Conservation (phyloP, 1,140 invertebrate genomes). For the Platyscapa corneri region DNA sequence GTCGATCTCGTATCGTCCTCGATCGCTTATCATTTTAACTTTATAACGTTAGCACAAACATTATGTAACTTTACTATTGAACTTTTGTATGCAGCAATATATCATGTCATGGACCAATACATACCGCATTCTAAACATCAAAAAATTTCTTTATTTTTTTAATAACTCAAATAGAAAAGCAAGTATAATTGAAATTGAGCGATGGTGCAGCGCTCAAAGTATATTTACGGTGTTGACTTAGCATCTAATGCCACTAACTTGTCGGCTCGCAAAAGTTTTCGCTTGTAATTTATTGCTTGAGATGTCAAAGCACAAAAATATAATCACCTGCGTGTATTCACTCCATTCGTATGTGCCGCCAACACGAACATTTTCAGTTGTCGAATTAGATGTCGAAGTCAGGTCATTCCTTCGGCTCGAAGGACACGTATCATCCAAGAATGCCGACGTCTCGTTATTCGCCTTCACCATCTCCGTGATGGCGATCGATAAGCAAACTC, state of each 20-base stretch:
- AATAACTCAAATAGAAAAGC: neutral
- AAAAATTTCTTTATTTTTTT: neutral
- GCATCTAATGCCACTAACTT: no score
- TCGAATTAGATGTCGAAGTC: neutral
- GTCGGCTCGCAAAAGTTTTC: no score
- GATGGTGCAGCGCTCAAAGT: no score
- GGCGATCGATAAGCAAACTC: constrained; percentile 90
- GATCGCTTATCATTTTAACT: neutral
- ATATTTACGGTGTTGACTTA: no score
- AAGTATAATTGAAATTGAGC: no score
- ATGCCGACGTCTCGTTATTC: constrained; percentile 54
- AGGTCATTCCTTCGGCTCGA: constrained; percentile 41
- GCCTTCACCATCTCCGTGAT: constrained; percentile 90
- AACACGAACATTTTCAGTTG: neutral
- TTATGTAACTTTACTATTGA: constrained; percentile 5
- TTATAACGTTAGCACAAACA: neutral
- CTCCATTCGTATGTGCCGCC: constrained; percentile 39
- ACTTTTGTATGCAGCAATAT: neutral
- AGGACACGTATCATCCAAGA: constrained; percentile 13
- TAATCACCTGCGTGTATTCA: constrained; percentile 46
- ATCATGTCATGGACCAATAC: neutral
- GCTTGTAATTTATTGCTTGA: no score
- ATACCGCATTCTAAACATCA: neutral
- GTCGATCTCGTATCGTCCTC: neutral
- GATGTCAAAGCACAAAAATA: neutral